A percentile compares a stretch with the other conserved stretches of the same genome.
Conservation (phyloP, 2,888 invertebrate genomes). For the Luperina nickerlii region DNA sequence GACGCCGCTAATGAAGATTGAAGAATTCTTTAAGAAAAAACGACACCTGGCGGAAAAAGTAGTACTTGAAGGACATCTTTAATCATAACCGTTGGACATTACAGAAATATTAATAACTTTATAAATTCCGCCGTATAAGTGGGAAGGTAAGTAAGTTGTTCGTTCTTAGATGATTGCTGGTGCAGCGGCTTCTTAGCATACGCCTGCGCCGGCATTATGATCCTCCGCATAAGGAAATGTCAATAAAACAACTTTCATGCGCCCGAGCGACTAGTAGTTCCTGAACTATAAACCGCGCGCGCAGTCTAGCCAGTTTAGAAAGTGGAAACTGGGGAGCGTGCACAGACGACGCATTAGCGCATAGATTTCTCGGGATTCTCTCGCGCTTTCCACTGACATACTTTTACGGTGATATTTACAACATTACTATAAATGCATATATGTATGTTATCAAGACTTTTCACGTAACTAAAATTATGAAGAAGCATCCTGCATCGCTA, state of each 20-base stretch:
- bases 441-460: conserved; percentile 45
- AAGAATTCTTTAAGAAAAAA: conserved; percentile 68
- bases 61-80: conserved; percentile 58
- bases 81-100: conserved; percentile 52
- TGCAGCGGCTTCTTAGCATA: conserved; percentile 46
- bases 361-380: conserved; percentile 89
- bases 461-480: conserved; percentile 20
- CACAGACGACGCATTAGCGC: conserved; percentile 81
- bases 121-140: conserved; percentile 17
- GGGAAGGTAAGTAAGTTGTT: conserved; percentile 15
- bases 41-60: conserved; percentile 55
- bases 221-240: conserved; percentile 81
- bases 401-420: conserved; percentile 77
- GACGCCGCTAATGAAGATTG: conserved; percentile 78
- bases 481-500: neutral
- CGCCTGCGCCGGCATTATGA: conserved; percentile 56
- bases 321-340: conserved; percentile 86
- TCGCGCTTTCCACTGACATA: conserved; percentile 90
- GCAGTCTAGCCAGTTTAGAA: conserved; percentile 87
- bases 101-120: conserved; percentile 47
- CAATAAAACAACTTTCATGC: conserved; percentile 85
- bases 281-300: conserved; percentile 85
- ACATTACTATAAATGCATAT: conserved; percentile 50
- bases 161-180: conserved; percentile 47
- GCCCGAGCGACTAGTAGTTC: conserved; percentile 79